These are phyloP conservation scores for Eucidaris tribuloides DNA, from an alignment of 35 echinoderm and acorn worm species.

Conservation along the genomic window DNA sequence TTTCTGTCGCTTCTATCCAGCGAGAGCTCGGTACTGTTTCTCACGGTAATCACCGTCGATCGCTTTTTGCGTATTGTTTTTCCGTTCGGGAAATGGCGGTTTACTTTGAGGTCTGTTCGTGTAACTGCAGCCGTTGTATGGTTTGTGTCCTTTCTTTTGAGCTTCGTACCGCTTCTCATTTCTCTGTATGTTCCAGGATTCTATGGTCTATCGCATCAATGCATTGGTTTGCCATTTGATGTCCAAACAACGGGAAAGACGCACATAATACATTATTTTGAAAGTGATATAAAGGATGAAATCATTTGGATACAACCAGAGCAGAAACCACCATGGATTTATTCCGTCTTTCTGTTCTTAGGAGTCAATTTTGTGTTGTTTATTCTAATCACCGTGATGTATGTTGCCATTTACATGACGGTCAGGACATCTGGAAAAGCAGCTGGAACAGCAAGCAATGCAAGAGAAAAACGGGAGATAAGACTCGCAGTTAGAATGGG, in stretches of 20 bases:
- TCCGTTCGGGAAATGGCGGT: constrained; percentile 52
- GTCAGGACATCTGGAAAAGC: constrained; percentile 39
- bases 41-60: constrained; percentile 64
- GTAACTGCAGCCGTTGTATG: not conserved
- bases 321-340: constrained; percentile 51
- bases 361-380: constrained; percentile 49
- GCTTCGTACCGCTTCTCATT: constrained; percentile 41
- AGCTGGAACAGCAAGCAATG: not conserved
- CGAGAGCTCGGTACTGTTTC: constrained; percentile 54
- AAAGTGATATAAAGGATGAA: not conserved
- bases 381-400: constrained; percentile 50
- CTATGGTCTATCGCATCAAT: constrained; percentile 69
- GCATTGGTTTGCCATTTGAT: constrained; percentile 54
- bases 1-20: constrained; percentile 59
- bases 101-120: constrained; percentile 26
- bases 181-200: constrained; percentile 9
- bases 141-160: constrained; percentile 31
- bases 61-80: constrained; percentile 61
- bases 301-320: too few relatives aligned
- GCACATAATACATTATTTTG: too few relatives aligned
- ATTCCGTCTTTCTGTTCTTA: constrained; percentile 53
- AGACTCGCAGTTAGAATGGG: constrained; percentile 75
- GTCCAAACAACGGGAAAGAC: not conserved
- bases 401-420: constrained; percentile 42
- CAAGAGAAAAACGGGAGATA: constrained; percentile 27